Base-by-base conservation (phyloP, 2,888 invertebrate species). In the Toxonevra muliebris region DNA sequence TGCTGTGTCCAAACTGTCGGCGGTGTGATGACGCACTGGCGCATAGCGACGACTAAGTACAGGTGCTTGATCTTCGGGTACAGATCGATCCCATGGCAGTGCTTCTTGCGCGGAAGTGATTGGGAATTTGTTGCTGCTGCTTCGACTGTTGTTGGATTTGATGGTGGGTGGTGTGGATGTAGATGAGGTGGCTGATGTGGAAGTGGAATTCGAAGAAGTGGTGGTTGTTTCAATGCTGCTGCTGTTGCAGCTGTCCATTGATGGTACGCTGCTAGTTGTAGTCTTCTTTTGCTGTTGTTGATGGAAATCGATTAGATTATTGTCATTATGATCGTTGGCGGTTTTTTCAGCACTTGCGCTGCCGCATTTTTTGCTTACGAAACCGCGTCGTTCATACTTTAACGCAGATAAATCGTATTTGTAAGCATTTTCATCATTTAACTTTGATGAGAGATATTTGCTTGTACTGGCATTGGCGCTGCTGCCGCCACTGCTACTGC, bases 1-100 rank as follows among this genome's bases (percentile, higher is more conserved):
- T 1, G 83, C 85, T 1, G 80, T 76, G 66, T 84, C 83, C 5
- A 84, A 79, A 43, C 77, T 79, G 55, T 83, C 83, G 11, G 76
- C 81, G 1, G 74, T 70, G 68, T 77, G 79, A 19, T 82, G 82
- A 11, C 84, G 78, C 61, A 81, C 82, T 55, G 84, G 77, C 57
- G 84, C 84, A 69, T 85, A 86, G 45, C 86, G 84, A n/a, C 84
- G 83, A 71, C 86, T 85, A 15, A 85, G 71, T 63, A 86, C 78
- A 9, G 86, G 86, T 2, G 82, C 81, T 19, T 84, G 82, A 72
- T 82, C 84, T 69, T 76, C 77, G 65, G 75, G 76, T 67, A 81
- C 78, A 30, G 80, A 80, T 20, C 82, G 80, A 71, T 80, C 85
- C 86, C 86, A 86, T 52, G 86, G 86, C 78, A 83, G 74, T 75